These are phyloP conservation scores for Camponotus vicinus DNA, from an alignment of 1,140 invertebrate species.

Conservation along the genomic window DNA sequence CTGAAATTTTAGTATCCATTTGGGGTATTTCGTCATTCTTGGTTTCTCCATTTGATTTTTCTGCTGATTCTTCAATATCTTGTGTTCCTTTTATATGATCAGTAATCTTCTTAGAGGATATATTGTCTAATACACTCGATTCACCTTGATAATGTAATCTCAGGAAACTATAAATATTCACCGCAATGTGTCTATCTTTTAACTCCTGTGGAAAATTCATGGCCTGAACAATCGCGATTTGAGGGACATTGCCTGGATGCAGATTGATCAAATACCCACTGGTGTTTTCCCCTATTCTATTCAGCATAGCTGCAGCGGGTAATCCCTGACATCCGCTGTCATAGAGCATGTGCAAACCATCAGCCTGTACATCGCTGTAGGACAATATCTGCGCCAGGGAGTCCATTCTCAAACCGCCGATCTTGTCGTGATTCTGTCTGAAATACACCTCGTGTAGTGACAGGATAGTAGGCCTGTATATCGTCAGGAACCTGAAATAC, in stretches of 20 bases:
- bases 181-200: slow-evolving; percentile 88
- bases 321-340: slow-evolving; percentile 95
- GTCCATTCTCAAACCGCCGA: slow-evolving; percentile 93
- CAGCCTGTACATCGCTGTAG: slow-evolving; percentile 92
- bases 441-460: slow-evolving; percentile 93
- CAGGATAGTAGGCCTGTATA: slow-evolving; percentile 91
- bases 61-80: not conserved
- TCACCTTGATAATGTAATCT: slow-evolving; percentile 88
- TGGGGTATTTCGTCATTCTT: not conserved
- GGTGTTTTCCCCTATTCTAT: slow-evolving; percentile 89
- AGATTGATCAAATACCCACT: slow-evolving; percentile 90
- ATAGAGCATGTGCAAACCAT: slow-evolving; percentile 93
- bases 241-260: slow-evolving; percentile 92
- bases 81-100: not conserved
- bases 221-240: slow-evolving; percentile 91
- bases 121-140: slow-evolving; percentile 46
- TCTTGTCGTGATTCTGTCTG: slow-evolving; percentile 91
- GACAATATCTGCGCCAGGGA: slow-evolving; percentile 95
- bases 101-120: slow-evolving; percentile 8
- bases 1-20: not conserved
- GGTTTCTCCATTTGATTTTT: not conserved
- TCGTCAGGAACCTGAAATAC: slow-evolving; percentile 93
- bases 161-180: slow-evolving; percentile 91
- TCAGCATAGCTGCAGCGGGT: slow-evolving; percentile 92
- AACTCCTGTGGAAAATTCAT: slow-evolving; percentile 92